phyloP scores from a whole-genome alignment of 1,140 invertebrate species.

The Philaenus spumarius region DNA sequence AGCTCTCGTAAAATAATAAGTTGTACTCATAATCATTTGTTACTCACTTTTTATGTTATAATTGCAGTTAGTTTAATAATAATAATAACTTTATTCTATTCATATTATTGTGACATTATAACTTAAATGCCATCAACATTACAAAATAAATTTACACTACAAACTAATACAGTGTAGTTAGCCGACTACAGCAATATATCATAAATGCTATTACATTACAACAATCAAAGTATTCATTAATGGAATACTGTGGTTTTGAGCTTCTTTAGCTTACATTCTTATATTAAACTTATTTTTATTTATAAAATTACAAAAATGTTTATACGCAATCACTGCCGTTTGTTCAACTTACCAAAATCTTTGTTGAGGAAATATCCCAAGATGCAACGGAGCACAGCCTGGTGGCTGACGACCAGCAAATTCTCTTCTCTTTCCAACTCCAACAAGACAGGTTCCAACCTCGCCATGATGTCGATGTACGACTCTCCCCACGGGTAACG shows the following conservation, averaged over 20 bases:
- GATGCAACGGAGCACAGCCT: conserved; percentile 85
- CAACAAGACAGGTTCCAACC: conserved; percentile 70
- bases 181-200: no score
- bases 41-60: no score
- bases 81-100: no score
- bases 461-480: conserved; percentile 78
- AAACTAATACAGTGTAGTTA: no score
- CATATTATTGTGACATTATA: no score
- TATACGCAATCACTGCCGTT: neutral
- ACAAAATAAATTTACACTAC: no score
- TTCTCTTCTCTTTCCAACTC: conserved; percentile 80
- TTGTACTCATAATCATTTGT: no score
- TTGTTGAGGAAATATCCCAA: conserved; percentile 87
- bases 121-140: no score
- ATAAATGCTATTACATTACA: no score
- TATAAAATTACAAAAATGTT: neutral
- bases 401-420: conserved; percentile 82
- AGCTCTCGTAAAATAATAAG: no score
- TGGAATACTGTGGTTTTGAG: neutral
- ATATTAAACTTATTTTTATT: neutral
- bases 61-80: no score
- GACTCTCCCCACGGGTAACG: conserved; percentile 89
- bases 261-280: neutral
- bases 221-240: no score
- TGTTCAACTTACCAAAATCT: conserved; percentile 49